Percentiles rank a stretch among this genome's conserved stretches.
Conservation (phyloP, 2,113 vertebrate genomes). For the Cercocebus atys region DNA sequence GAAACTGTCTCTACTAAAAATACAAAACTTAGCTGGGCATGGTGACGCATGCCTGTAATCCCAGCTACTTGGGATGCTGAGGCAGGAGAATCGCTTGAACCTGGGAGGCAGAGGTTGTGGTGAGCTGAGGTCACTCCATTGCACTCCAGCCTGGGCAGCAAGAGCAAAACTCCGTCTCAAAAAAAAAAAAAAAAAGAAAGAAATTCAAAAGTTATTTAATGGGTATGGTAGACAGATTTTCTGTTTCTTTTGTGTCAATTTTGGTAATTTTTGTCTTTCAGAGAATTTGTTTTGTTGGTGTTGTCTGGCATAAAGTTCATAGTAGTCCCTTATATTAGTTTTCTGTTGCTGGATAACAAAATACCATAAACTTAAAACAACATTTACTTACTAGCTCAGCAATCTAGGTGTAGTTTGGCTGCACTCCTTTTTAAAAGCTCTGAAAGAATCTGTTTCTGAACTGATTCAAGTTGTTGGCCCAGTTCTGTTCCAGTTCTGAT, state of each 20-base stretch:
- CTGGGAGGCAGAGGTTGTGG: too few relatives aligned
- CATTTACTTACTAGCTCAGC: not conserved
- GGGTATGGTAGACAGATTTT: not conserved
- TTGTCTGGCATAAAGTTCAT: not conserved
- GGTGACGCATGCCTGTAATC: too few relatives aligned
- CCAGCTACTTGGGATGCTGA: too few relatives aligned
- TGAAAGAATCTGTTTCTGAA: not conserved
- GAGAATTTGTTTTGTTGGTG: not conserved
- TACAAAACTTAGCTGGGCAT: too few relatives aligned
- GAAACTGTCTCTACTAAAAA: too few relatives aligned
- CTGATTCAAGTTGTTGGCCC: not conserved
- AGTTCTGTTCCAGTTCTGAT: not conserved
- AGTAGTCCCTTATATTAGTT: not conserved
- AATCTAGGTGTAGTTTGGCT: not conserved
- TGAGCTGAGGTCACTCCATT: too few relatives aligned
- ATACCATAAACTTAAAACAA: not conserved
- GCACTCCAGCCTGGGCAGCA: too few relatives aligned
- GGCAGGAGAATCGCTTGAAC: too few relatives aligned
- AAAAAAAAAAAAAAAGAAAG: too few relatives aligned
- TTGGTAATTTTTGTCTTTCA: slow-evolving; percentile 19
- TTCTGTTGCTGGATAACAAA: not conserved
- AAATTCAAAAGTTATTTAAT: not conserved
- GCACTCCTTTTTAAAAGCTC: not conserved
- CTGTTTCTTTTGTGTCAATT: slow-evolving; percentile 8
- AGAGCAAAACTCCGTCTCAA: too few relatives aligned